Evolutionary conservation across 2,797 vertebrate species (phyloP).

Genomic region (Percopsis omiscomaycus): DNA sequence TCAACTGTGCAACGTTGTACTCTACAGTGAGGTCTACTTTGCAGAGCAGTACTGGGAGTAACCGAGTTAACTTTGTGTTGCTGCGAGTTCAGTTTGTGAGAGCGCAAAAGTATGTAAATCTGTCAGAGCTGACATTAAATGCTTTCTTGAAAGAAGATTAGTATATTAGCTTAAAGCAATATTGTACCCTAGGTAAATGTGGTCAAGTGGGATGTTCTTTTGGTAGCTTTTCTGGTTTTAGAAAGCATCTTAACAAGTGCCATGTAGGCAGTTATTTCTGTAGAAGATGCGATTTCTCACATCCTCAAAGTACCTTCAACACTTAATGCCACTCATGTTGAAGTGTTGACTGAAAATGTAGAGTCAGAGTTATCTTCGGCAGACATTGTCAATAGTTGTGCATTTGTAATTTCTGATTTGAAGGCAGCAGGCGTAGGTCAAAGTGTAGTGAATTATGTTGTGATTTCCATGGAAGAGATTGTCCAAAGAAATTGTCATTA

Average conservation of each 20-base stretch:
- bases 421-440: constrained; percentile 40
- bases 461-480: constrained; percentile 47
- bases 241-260: constrained; percentile 26
- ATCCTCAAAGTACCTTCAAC: constrained; percentile 11
- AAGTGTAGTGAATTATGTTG: constrained; percentile 37
- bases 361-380: constrained; percentile 14
- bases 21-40: too few species aligned
- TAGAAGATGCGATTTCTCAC: constrained; percentile 12
- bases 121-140: too few species aligned
- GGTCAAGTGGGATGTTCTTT: too few species aligned
- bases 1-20: too few species aligned
- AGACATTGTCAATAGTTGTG: constrained; percentile 45
- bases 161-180: too few species aligned
- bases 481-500: constrained; percentile 35
- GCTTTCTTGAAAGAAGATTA: too few species aligned
- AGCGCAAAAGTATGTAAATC: too few species aligned
- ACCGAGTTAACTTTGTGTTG: too few species aligned
- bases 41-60: too few species aligned
- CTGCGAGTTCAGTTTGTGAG: too few species aligned
- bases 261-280: constrained; percentile 6
- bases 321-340: constrained; percentile 1
- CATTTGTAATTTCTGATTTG: constrained; percentile 34
- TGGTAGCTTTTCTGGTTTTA: too few species aligned
- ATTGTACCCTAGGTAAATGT: too few species aligned
- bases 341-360: constrained; percentile 19